phyloP scores from a whole-genome alignment of 2,113 vertebrate species.

The Pavo muticus region DNA sequence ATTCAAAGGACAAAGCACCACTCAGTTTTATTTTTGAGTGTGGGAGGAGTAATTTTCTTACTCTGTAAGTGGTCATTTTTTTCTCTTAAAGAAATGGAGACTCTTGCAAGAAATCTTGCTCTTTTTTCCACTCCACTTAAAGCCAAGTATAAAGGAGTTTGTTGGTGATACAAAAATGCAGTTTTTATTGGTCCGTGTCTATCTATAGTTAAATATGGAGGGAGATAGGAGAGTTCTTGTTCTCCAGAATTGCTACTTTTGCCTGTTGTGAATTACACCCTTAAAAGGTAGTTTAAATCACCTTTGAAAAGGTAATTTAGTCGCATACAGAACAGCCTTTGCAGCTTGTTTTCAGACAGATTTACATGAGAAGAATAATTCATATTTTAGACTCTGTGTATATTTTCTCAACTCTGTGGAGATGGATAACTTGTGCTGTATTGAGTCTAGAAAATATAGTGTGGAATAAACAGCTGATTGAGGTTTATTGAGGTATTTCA shows the following conservation, averaged over 20 bases:
- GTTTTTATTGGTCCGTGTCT: neutral
- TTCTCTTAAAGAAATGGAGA: neutral
- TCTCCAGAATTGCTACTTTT: neutral
- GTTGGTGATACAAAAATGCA: neutral
- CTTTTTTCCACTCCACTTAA: neutral
- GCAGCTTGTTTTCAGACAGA: neutral
- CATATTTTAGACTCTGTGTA: neutral
- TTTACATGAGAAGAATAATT: neutral
- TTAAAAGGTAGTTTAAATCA: neutral
- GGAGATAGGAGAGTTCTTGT: neutral
- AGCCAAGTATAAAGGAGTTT: neutral
- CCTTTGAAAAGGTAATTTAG: neutral
- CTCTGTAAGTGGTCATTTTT: neutral
- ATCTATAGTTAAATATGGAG: neutral
- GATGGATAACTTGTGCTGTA: neutral
- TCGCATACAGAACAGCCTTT: neutral
- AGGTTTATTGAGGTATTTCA: neutral
- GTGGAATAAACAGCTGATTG: neutral
- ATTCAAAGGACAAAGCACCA: neutral
- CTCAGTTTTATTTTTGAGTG: accelerated
- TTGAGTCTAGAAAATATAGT: neutral
- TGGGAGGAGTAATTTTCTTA: neutral
- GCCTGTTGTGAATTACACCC: neutral
- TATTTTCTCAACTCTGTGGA: neutral
- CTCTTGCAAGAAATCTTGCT: neutral